phyloP scores from a whole-genome alignment of 2,113 vertebrate genomes.

The Gallinago jamesoni region DNA sequence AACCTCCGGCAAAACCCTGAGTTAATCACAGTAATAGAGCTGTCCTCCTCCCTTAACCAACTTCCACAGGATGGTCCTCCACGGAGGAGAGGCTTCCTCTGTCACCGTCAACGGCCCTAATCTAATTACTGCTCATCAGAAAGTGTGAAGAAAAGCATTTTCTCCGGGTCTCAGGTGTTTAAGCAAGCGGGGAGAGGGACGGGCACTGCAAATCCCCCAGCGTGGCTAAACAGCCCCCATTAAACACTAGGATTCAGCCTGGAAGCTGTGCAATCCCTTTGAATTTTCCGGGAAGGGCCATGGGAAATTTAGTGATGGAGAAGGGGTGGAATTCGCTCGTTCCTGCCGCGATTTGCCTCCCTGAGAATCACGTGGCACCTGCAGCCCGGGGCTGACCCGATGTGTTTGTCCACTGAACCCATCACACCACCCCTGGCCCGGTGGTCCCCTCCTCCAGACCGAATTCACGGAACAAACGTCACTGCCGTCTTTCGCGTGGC shows the following conservation, averaged over 20 bases:
- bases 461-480: neutral
- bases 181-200: accelerated
- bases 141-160: neutral
- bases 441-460: neutral
- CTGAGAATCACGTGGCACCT: neutral
- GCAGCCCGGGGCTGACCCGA: neutral
- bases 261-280: neutral
- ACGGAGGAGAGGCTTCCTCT: neutral
- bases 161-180: neutral
- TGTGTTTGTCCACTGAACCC: neutral
- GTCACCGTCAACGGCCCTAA: neutral
- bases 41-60: neutral
- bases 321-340: neutral
- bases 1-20: neutral
- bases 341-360: neutral
- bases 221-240: neutral
- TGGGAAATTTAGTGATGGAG: neutral
- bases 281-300: neutral
- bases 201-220: neutral
- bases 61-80: neutral
- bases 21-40: neutral
- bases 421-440: neutral
- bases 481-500: neutral
- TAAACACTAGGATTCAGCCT: neutral
- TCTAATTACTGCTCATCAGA: neutral